These are phyloP conservation scores for Pyrrhia umbra DNA, from an alignment of 2,888 invertebrate genomes.

Conservation along the genomic window DNA sequence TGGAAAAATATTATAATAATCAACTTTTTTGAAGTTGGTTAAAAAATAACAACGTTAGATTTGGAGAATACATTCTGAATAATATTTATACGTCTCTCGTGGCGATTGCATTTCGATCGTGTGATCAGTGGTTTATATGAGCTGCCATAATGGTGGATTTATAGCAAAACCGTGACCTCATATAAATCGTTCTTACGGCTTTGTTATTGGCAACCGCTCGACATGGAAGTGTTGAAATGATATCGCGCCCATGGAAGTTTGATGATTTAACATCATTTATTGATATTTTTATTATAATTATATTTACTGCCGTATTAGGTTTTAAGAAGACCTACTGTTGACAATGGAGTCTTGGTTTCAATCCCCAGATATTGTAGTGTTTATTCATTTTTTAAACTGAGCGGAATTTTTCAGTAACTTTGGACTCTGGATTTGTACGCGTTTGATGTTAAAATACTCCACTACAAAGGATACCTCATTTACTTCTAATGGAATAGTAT, in stretches of 20 bases:
- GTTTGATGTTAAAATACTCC: too few relatives aligned
- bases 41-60: slow-evolving; percentile 12
- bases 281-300: too few relatives aligned
- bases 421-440: too few relatives aligned
- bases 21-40: neutral
- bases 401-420: too few relatives aligned
- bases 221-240: slow-evolving; percentile 42
- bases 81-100: slow-evolving; percentile 36
- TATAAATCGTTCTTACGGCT: slow-evolving; percentile 54
- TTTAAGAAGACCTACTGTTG: too few relatives aligned
- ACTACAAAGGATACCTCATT: too few relatives aligned
- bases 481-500: too few relatives aligned
- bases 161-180: slow-evolving; percentile 55
- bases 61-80: slow-evolving; percentile 34
- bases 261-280: slow-evolving; percentile 30
- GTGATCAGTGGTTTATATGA: slow-evolving; percentile 57
- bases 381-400: too few relatives aligned
- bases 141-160: slow-evolving; percentile 56
- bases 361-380: too few relatives aligned
- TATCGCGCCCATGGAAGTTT: slow-evolving; percentile 44
- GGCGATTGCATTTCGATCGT: slow-evolving; percentile 55
- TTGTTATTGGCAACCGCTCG: slow-evolving; percentile 51
- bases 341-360: too few relatives aligned
- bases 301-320: too few relatives aligned
- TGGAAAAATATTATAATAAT: neutral